Base-by-base conservation (phyloP, 2,797 vertebrate genomes). In the Dendrocincla fuliginosa region DNA sequence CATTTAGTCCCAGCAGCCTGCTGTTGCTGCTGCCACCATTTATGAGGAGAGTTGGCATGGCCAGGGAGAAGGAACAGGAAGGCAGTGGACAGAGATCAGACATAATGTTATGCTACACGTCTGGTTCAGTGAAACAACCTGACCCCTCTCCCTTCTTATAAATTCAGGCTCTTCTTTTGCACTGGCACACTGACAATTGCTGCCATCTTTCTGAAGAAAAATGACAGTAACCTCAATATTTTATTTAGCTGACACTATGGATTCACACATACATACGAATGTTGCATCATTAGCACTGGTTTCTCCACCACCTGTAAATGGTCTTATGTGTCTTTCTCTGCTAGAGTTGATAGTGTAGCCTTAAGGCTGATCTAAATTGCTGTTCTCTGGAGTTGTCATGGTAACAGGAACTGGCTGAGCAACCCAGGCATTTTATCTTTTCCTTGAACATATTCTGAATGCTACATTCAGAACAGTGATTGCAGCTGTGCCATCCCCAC, bases 361-460 rank as follows among this genome's bases (percentile, higher is more conserved):
- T 88, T 78, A 69, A 93, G 92, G 79, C 53, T 94, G 84, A 81
- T 92, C 84, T 78, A 92, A 95, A 96, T 91, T 87, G 83, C 82
- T 65, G 37, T 5, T 44, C 64, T 90, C 53, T 32, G 30, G 64
- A 83, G 95, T 96, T 92, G 95, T 81, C 91, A 96, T 93, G 82
- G 87, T 69, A 97, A 96, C 93, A 83, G 64, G 63, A 73, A 89
- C 86, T 57, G 61, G 55, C 65, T 91, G 61, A 93, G 79, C 69
- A 92, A 60, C 39, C 32, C 84, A 91, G 49, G 65, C 65, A 84
- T 86, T 94, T 95, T 89, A 59, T 95, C 89, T 89, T 92, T 95
- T 92, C 82, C 84, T 87, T 93, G 53, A 91, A 92, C 65, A 41
- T 68, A 84, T 50, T 84, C 87, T 44, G 84, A 93, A 61, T 0